phyloP scores from a whole-genome alignment of 1,140 invertebrate genomes.

The Tetranychus urticae region DNA sequence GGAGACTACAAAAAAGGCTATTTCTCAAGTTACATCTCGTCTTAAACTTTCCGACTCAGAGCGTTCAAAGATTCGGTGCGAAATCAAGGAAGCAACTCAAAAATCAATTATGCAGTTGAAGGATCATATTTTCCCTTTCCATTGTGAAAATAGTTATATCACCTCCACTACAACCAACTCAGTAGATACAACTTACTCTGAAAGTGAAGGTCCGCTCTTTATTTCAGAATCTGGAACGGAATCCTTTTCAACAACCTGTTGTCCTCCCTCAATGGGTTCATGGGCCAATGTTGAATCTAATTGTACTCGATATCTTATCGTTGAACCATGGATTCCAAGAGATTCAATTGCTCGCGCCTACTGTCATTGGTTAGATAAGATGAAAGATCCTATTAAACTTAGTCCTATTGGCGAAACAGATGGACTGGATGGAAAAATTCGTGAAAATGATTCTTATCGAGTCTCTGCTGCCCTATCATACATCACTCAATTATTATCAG shows the following conservation, averaged over 20 bases:
- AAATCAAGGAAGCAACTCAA: background rate
- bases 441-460: conserved; percentile 30
- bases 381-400: background rate
- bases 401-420: background rate
- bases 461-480: conserved; percentile 53
- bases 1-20: background rate
- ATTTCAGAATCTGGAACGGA: background rate
- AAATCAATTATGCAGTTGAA: background rate
- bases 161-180: background rate
- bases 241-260: background rate
- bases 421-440: background rate
- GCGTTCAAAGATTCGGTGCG: background rate
- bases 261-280: background rate
- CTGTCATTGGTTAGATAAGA: background rate
- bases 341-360: background rate
- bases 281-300: background rate
- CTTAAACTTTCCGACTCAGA: background rate
- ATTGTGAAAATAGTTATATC: background rate
- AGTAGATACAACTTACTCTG: background rate
- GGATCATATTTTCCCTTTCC: background rate
- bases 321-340: conserved; percentile 5
- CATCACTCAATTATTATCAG: conserved; percentile 49
- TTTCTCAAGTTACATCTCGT: background rate
- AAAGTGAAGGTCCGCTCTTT: background rate
- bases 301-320: conserved; percentile 1